phyloP scores from a whole-genome alignment of 2,888 invertebrate species.

The Pristionchus entomophagus region DNA sequence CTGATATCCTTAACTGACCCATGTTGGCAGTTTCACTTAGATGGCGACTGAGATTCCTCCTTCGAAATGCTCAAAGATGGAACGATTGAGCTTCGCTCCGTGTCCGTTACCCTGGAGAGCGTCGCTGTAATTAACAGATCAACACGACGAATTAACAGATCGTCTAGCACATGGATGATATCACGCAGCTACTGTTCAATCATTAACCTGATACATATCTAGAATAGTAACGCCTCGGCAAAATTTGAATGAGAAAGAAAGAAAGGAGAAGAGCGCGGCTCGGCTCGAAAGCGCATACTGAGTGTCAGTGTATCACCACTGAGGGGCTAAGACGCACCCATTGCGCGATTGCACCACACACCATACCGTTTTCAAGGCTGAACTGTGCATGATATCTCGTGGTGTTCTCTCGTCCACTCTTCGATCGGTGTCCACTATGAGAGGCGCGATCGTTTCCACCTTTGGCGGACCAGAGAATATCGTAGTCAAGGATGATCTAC shows the following conservation, averaged over 20 bases:
- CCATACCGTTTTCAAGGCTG: conserved; percentile 14
- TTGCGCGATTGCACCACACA: background rate
- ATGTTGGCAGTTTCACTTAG: conserved; percentile 9
- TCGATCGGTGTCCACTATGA: conserved; percentile 53
- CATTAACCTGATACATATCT: background rate
- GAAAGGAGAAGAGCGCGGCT: background rate
- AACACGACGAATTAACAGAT: background rate
- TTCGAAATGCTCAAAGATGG: conserved; percentile 36
- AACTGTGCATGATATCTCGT: background rate
- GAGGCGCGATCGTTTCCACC: conserved; percentile 60
- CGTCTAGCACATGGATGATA: background rate
- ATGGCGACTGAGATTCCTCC: conserved; percentile 1
- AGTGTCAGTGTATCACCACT: no score
- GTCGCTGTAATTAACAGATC: background rate
- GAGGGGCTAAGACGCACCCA: background rate
- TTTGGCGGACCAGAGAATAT: conserved; percentile 64
- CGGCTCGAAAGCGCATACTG: background rate
- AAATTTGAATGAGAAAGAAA: conserved; percentile 8
- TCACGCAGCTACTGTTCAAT: no score
- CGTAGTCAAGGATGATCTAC: conserved; percentile 48
- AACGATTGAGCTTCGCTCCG: conserved; percentile 32
- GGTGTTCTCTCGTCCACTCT: background rate
- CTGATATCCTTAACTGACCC: background rate
- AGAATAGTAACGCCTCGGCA: background rate
- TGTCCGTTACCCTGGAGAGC: background rate